Conservation (phyloP, 2,797 vertebrate species). For the Enteromius mattozi region DNA sequence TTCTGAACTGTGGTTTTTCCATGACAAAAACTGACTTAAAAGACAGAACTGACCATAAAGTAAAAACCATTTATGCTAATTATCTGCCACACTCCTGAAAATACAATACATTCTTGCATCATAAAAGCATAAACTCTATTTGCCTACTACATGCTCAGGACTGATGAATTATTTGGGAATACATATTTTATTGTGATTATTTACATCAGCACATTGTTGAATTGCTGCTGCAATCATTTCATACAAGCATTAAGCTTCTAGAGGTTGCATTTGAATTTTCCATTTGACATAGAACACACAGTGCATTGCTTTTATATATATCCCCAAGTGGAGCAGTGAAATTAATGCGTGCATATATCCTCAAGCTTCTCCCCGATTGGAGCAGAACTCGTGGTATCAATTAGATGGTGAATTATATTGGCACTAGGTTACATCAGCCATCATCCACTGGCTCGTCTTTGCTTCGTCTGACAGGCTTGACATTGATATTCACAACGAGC, state of each 20-base stretch:
- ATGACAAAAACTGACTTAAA: no score
- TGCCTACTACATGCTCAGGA: background rate
- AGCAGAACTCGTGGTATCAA: slow-evolving; percentile 20
- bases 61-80: background rate
- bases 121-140: background rate
- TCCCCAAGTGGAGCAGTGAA: background rate
- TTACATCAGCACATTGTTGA: background rate
- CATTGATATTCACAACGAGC: slow-evolving; percentile 50
- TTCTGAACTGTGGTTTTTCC: background rate
- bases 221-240: background rate
- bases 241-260: background rate
- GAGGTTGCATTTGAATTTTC: background rate
- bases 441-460: slow-evolving; percentile 34
- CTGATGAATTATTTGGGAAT: background rate
- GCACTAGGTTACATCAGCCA: slow-evolving; percentile 43
- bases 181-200: background rate
- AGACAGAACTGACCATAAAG: background rate
- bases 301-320: background rate
- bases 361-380: background rate
- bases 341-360: background rate
- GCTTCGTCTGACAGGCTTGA: slow-evolving; percentile 41
- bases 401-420: slow-evolving; percentile 47
- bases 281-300: background rate
- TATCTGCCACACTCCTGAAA: background rate
- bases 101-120: background rate